Percentiles rank a stretch among this genome's conserved stretches.
phyloP scores from a whole-genome alignment of 1,140 invertebrate genomes.

The Maconellicoccus hirsutus region DNA sequence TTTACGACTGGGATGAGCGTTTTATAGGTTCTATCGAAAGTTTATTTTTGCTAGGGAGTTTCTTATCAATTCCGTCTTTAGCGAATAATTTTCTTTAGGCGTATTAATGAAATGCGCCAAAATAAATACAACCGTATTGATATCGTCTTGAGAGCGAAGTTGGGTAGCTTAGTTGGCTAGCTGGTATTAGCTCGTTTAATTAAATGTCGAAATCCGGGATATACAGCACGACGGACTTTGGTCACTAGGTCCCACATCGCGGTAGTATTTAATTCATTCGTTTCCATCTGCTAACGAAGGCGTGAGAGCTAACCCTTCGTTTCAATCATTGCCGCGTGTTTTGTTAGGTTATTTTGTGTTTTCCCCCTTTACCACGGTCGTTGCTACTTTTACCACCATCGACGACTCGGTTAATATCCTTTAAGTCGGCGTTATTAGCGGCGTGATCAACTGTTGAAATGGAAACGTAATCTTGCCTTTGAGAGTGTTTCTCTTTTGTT shows the following conservation, averaged over 20 bases:
- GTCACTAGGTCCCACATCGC: neutral
- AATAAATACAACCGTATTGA: no score
- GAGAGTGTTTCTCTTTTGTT: neutral
- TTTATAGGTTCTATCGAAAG: conserved; percentile 3
- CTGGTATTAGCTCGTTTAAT: neutral
- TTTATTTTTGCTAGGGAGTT: neutral
- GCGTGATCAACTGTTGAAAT: conserved; percentile 19
- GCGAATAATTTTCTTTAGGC: neutral
- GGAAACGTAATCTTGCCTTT: neutral
- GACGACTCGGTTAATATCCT: neutral
- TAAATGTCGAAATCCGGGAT: neutral
- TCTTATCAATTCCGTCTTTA: neutral
- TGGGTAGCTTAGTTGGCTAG: neutral
- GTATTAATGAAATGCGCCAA: no score
- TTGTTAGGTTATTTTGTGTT: no score
- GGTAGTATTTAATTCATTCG: neutral
- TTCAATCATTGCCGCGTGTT: neutral
- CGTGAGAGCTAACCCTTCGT: neutral
- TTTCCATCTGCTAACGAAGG: neutral
- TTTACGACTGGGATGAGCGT: conserved; percentile 12
- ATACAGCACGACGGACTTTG: neutral
- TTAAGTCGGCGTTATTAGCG: conserved; percentile 16
- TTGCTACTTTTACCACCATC: neutral
- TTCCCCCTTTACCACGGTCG: no score
- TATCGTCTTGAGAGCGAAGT: no score